Conservation (phyloP, 1,140 invertebrate species). For the Eumeta japonica region DNA sequence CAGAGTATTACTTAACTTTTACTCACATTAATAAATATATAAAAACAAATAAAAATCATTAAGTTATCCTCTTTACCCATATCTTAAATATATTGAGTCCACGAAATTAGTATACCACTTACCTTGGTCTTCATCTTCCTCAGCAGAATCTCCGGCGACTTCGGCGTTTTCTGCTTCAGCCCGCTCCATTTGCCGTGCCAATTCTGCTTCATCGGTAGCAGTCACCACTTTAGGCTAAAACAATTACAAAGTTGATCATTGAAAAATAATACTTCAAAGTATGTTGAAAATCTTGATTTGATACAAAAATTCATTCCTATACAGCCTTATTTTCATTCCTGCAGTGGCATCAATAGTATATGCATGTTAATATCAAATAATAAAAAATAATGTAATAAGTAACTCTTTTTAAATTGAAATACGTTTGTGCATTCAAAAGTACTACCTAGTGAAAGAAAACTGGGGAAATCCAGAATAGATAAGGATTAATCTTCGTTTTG, state of each 20-base stretch:
- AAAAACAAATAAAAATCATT: background rate
- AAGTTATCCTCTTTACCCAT: background rate
- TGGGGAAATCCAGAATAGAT: too few species aligned
- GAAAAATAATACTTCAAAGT: too few species aligned
- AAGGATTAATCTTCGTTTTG: too few species aligned
- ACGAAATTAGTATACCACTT: slow-evolving; percentile 1
- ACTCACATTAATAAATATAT: too few species aligned
- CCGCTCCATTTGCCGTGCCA: slow-evolving; percentile 89
- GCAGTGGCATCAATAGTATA: background rate
- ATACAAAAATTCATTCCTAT: background rate
- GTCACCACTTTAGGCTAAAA: slow-evolving; percentile 94
- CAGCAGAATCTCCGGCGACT: slow-evolving; percentile 86
- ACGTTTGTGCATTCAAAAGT: too few species aligned
- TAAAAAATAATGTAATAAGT: too few species aligned
- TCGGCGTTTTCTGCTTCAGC: slow-evolving; percentile 93
- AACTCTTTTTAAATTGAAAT: too few species aligned
- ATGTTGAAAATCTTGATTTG: background rate
- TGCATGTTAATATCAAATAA: background rate
- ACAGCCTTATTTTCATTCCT: background rate
- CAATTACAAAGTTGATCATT: background rate
- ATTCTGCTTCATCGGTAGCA: slow-evolving; percentile 93
- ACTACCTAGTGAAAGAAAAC: too few species aligned
- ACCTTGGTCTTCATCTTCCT: slow-evolving; percentile 71
- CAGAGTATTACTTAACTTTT: too few species aligned
- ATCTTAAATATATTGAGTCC: background rate